Base-by-base conservation (phyloP, 1,140 invertebrate genomes). In the Caenorhabditis latens region DNA sequence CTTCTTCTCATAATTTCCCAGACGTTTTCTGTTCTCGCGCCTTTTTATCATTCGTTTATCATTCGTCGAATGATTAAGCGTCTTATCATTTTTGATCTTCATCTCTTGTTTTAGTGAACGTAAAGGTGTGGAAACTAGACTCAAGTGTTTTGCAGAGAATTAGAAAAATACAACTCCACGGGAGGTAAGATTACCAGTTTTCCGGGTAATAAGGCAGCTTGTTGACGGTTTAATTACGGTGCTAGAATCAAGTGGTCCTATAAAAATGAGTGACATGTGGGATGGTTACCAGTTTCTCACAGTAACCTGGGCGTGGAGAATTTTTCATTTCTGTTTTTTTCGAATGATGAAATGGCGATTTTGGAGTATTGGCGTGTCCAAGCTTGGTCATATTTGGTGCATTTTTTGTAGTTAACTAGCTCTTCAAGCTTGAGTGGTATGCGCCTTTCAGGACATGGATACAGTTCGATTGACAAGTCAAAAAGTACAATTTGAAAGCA, bases 31-130 rank as follows among this genome's bases (percentile, higher is more conserved):
- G 71, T 79, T 79, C 71, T 79, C 71, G 46, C 46, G 16, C 46
- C 53, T 79, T 50, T 4, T 79, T 79, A 79, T 79, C 71, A 79
- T 50, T 79, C n/a, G n/a, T 4, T 79, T 79, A 79, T 79, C 71
- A 79, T 50, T 79, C n/a, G n/a, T 24, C 8, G 19, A 75, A 46
- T 14, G 46, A 50, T 50, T 53, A 79, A 71, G 40, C 65, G 43
- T 50, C 71, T 79, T 50, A 79, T 79, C 71, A 46, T 50, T 79
- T 50, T 19, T 71, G 40, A 48, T 71, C n/a, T 46, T 13, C 21
- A 32, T 65, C 43, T 7, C 24, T 71, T 63, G 61, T 63, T 63
- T 63, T 63, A 14, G 24, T 63, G 61, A 13, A 24, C 61, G 24
- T 32, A 53, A 53, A 11, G 11, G 11, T 32, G 11, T 63, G 61